A percentile compares a stretch with the other conserved stretches of the same genome.
phyloP scores from a whole-genome alignment of 2,888 invertebrate species.

The Drosophila picticornis region DNA sequence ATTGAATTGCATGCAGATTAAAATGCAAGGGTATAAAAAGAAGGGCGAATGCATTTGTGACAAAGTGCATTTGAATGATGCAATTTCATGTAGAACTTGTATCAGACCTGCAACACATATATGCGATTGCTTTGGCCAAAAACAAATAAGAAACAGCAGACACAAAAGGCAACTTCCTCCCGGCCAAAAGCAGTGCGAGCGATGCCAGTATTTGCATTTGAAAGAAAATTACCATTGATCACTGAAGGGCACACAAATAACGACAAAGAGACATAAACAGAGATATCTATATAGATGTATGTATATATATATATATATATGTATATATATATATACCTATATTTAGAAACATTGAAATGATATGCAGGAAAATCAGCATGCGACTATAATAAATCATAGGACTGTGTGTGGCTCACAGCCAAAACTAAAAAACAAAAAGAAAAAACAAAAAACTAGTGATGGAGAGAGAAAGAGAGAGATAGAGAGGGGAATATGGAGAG shows the following conservation, averaged over 20 bases:
- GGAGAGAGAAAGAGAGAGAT: neutral
- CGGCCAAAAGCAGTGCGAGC: slow-evolving; percentile 42
- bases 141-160: slow-evolving; percentile 17
- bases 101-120: slow-evolving; percentile 42
- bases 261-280: slow-evolving; percentile 26
- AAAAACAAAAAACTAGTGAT: neutral
- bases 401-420: slow-evolving; percentile 50
- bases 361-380: slow-evolving; percentile 73
- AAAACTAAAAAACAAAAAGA: slow-evolving; percentile 47
- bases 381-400: slow-evolving; percentile 78
- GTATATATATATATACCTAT: neutral
- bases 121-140: slow-evolving; percentile 54
- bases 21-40: slow-evolving; percentile 1
- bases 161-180: slow-evolving; percentile 14
- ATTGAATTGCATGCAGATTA: slow-evolving; percentile 13
- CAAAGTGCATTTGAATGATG: slow-evolving; percentile 64
- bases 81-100: slow-evolving; percentile 46
- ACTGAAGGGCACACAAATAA: slow-evolving; percentile 53
- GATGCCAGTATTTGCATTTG: slow-evolving; percentile 70
- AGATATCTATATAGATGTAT: slow-evolving; percentile 11
- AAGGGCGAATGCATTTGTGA: slow-evolving; percentile 6
- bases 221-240: slow-evolving; percentile 81
- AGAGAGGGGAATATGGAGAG: slow-evolving; percentile 2
- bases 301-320: neutral
- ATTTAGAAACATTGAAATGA: slow-evolving; percentile 23